These are phyloP conservation scores for Agriopis leucophaearia DNA, from an alignment of 2,888 invertebrate genomes.

Conservation along the genomic window DNA sequence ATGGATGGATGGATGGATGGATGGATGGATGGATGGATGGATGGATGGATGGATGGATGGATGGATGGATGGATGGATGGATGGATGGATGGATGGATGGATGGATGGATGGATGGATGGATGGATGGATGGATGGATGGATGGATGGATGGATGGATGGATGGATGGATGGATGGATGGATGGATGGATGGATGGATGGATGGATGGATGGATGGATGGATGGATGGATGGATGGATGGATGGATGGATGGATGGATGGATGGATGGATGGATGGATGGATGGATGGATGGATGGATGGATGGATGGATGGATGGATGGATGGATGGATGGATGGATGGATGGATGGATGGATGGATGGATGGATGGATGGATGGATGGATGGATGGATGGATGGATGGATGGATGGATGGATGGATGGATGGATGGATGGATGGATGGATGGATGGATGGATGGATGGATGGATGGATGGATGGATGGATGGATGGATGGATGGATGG, in stretches of 20 bases:
- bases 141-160: constrained; percentile 19
- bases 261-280: constrained; percentile 19
- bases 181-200: constrained; percentile 19
- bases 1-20: constrained; percentile 13
- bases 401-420: no score
- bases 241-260: constrained; percentile 19
- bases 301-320: constrained; percentile 16
- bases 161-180: constrained; percentile 19
- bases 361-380: no score
- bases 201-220: constrained; percentile 19
- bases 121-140: constrained; percentile 19
- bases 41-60: constrained; percentile 18
- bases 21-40: constrained; percentile 12
- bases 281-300: constrained; percentile 19
- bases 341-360: no score
- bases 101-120: constrained; percentile 19
- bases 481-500: no score
- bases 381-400: no score
- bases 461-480: no score
- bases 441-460: no score
- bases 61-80: constrained; percentile 16
- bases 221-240: constrained; percentile 19
- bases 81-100: constrained; percentile 19
- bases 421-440: no score
- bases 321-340: constrained; percentile 1